These are phyloP conservation scores for Acleris laterana DNA, from an alignment of 2,888 invertebrate species.

Conservation along the genomic window DNA sequence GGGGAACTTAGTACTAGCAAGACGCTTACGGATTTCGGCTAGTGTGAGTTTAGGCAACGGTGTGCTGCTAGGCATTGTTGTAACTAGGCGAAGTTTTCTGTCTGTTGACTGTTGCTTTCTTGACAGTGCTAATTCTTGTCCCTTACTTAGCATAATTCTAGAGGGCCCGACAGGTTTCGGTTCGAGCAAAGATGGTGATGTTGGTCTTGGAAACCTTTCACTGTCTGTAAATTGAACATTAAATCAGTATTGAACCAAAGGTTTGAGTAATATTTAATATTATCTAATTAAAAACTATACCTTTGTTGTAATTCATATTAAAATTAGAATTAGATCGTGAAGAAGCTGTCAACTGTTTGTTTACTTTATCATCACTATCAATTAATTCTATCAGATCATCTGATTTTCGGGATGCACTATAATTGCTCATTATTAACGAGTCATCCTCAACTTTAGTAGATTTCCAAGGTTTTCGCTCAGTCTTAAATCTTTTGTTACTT, in stretches of 20 bases:
- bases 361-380: conserved; percentile 1
- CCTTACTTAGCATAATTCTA: conserved; percentile 53
- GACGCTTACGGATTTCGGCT: conserved; percentile 61
- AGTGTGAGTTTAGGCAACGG: conserved; percentile 51
- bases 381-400: neutral
- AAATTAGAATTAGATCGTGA: neutral
- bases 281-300: conserved; percentile 1
- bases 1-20: conserved; percentile 62
- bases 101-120: conserved; percentile 31
- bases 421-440: neutral
- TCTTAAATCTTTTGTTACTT: neutral
- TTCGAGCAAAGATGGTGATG: neutral
- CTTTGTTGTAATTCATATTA: neutral
- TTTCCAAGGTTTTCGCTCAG: neutral
- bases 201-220: conserved; percentile 1
- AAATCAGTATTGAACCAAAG: no score
- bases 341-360: neutral
- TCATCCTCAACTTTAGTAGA: neutral
- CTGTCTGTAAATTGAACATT: neutral
- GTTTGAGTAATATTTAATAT: no score
- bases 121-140: conserved; percentile 36
- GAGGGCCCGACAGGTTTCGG: conserved; percentile 52
- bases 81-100: conserved; percentile 49
- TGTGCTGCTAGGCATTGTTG: conserved; percentile 47
- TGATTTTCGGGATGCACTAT: neutral